Percentiles rank a stretch among this genome's conserved stretches.
phyloP scores from a whole-genome alignment of 2,113 vertebrate species.

The Lophura nycthemera region DNA sequence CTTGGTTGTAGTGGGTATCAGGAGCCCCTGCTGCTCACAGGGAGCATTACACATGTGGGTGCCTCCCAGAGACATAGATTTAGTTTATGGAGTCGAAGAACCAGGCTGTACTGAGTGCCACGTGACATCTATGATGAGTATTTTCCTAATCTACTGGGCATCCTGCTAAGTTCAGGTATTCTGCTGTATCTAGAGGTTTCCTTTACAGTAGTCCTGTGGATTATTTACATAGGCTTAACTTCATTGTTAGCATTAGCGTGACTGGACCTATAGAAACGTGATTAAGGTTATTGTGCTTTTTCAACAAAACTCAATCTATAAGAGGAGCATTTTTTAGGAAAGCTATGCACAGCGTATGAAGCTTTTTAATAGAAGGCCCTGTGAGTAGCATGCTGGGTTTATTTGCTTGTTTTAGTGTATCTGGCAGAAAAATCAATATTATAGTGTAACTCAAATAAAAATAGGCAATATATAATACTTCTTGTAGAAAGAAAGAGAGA shows the following conservation, averaged over 20 bases:
- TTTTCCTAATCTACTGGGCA: background rate
- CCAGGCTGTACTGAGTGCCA: background rate
- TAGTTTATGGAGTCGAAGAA: fast-evolving
- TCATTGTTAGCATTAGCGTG: background rate
- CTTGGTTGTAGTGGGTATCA: background rate
- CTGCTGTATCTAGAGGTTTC: background rate
- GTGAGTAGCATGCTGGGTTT: background rate
- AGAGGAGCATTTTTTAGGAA: background rate
- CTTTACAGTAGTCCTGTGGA: background rate
- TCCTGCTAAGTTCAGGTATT: background rate
- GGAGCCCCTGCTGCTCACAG: background rate
- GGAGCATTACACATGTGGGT: fast-evolving
- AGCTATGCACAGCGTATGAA: background rate
- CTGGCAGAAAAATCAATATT: slow-evolving; percentile 31
- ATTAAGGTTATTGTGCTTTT: background rate
- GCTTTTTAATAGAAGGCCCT: slow-evolving; percentile 7
- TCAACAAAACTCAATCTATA: slow-evolving; percentile 10
- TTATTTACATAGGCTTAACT: background rate
- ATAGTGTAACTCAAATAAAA: slow-evolving; percentile 20
- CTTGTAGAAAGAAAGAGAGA: background rate
- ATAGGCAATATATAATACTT: background rate
- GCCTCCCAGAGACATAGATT: background rate
- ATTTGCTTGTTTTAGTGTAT: slow-evolving; percentile 44
- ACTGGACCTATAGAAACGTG: background rate
- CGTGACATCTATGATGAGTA: background rate